Evolutionary conservation across 2,888 invertebrate genomes (phyloP), one percentile per base, ranked within the genome.

Genomic region (Hedya salicella): DNA sequence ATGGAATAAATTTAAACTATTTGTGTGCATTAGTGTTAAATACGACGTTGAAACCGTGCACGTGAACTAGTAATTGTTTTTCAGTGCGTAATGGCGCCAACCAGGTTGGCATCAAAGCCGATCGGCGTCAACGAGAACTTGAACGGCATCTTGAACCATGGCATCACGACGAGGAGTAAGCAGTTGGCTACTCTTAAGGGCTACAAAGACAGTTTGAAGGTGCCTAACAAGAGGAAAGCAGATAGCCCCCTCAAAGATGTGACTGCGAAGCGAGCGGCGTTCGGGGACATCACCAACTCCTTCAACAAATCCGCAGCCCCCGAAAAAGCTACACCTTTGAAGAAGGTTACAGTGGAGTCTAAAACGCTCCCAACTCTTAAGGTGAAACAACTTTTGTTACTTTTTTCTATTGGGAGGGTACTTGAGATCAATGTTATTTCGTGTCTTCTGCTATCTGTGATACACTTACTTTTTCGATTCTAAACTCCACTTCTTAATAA

Each of bases 271-370:
- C 93, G 98, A 76, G 96, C 96, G 46, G 98, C 97, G 2, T 94
- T 98, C 79, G 96, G 96, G 69, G 97, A 98, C 84, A 94, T 97
- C 72, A 97, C 97, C 57, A 97, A 97, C 88, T 95, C 95, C 70
- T 86, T 89, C 73, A 87, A 90, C 75, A 92, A 93, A 74, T 81
- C 89, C 49, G 79, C 77, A 60, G 86, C 79, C 14, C 78, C 81
- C 56, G 86, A 88, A 67, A 90, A 91, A 77, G 76, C 78, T 69
- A 80, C 84, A 78, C 81, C 81, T 60, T 76, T 88, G 49, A 94
- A 91, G 77, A 93, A 91, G 85, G 93, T 93, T 69, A 92, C 89
- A 44, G 88, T 91, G 71, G 92, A 90, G 76, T 86, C 83, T 69
- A 93, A 93, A 87, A 81, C 89, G 80, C 88, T 92, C 16, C 91